Percentiles rank a stretch among this genome's conserved stretches.
Conservation (phyloP, 2,113 vertebrate genomes). For the Brachypodius melanocephalos region DNA sequence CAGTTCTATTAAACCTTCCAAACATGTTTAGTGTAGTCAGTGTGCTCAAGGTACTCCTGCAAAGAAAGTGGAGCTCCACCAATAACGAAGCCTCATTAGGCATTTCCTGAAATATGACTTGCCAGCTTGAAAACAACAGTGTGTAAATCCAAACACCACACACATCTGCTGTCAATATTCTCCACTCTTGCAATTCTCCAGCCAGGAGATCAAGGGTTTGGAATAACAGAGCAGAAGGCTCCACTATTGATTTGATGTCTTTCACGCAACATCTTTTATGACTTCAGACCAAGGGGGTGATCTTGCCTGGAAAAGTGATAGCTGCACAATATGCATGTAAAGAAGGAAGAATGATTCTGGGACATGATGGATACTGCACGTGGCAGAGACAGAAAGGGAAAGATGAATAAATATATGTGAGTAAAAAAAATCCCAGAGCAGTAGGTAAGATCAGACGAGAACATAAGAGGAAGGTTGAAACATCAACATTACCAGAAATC, state of each 20-base stretch:
- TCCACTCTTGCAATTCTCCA: background rate
- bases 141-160: background rate
- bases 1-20: background rate
- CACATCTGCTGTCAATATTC: background rate
- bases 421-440: too few species aligned
- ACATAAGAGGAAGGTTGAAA: background rate
- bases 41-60: background rate
- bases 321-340: background rate
- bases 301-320: background rate
- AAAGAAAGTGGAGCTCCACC: background rate
- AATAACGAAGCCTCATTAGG: background rate
- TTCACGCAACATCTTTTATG: accelerated
- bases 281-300: background rate
- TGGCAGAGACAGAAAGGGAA: background rate
- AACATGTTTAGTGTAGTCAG: background rate
- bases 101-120: background rate
- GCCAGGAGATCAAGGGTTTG: background rate
- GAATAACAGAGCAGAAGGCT: background rate
- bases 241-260: background rate
- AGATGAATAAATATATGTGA: background rate
- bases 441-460: background rate
- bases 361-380: background rate
- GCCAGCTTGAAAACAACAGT: background rate
- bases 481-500: accelerated
- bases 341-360: background rate